Percentiles rank a stretch among this genome's conserved stretches.
phyloP scores from a whole-genome alignment of 2,113 vertebrate genomes.

The Labeo rohita region DNA sequence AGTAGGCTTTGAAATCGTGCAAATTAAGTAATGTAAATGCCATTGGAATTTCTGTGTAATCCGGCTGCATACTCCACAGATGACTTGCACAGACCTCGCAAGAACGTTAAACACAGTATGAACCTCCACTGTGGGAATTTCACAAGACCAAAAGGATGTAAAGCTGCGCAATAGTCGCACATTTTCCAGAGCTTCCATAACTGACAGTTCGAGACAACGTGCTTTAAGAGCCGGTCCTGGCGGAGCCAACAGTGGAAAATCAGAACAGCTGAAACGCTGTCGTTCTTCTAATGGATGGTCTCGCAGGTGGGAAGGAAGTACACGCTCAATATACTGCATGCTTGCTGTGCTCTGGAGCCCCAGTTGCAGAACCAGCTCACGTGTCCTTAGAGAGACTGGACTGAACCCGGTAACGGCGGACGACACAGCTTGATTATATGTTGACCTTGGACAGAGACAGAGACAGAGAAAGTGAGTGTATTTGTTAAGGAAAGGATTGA shows the following conservation, averaged over 20 bases:
- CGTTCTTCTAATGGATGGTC: constrained; percentile 21
- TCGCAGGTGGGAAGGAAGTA: constrained; percentile 36
- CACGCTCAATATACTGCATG: constrained; percentile 28
- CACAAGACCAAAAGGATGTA: constrained; percentile 5
- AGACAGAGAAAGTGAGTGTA: not conserved
- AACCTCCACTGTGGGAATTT: constrained; percentile 39
- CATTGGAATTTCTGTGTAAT: not conserved
- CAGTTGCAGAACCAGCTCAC: not conserved
- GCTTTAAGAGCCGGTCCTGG: constrained; percentile 10
- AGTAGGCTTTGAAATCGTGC: not conserved
- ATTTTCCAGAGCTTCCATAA: constrained; percentile 40
- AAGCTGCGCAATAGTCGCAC: not conserved
- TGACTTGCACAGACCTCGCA: not conserved
- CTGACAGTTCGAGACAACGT: constrained; percentile 16
- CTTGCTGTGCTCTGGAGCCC: not conserved
- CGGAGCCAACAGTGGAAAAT: constrained; percentile 40
- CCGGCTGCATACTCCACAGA: not conserved
- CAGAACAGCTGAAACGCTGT: constrained; percentile 42
- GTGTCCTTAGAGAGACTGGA: constrained; percentile 13
- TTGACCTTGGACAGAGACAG: not conserved
- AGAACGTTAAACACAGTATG: constrained; percentile 5
- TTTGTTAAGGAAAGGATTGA: constrained; percentile 2
- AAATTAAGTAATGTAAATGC: not conserved
- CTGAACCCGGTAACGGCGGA: not conserved
- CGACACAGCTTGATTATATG: constrained; percentile 19